Percentiles rank a stretch among this genome's conserved stretches.
Evolutionary conservation across 2,797 vertebrate species (phyloP).

Genomic region (Centroberyx gerrardi): DNA sequence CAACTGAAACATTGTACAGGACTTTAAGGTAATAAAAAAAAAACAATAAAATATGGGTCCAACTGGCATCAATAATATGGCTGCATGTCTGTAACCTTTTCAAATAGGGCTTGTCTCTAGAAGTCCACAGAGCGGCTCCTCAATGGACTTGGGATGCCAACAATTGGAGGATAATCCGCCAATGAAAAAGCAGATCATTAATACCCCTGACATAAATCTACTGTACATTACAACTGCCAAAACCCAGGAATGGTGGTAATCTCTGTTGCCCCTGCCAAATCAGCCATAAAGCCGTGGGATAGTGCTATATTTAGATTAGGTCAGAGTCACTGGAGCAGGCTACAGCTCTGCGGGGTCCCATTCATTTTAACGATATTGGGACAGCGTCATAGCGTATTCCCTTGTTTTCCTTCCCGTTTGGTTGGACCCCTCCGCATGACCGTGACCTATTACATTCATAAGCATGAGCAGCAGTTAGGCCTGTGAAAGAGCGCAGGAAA

Average conservation of each 20-base stretch:
- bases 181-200: conserved; percentile 61
- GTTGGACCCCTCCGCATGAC: neutral
- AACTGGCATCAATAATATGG: conserved; percentile 2
- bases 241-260: conserved; percentile 75
- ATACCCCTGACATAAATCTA: conserved; percentile 72
- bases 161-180: conserved; percentile 55
- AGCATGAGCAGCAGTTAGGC: neutral
- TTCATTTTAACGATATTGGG: conserved; percentile 36
- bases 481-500: neutral
- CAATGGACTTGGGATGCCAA: conserved; percentile 51
- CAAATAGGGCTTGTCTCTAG: conserved; percentile 34
- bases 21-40: neutral
- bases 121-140: conserved; percentile 31
- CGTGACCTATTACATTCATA: neutral
- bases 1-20: neutral
- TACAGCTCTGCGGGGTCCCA: conserved; percentile 17
- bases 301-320: conserved; percentile 72
- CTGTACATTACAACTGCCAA: conserved; percentile 66
- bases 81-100: conserved; percentile 36
- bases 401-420: conserved; percentile 29
- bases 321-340: conserved; percentile 50
- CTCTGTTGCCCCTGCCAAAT: conserved; percentile 54
- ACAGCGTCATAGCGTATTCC: neutral
- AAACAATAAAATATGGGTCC: conserved; percentile 13
- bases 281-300: conserved; percentile 63